Base-by-base conservation (phyloP, 2,888 invertebrate species). In the Isotomurus palustris region DNA sequence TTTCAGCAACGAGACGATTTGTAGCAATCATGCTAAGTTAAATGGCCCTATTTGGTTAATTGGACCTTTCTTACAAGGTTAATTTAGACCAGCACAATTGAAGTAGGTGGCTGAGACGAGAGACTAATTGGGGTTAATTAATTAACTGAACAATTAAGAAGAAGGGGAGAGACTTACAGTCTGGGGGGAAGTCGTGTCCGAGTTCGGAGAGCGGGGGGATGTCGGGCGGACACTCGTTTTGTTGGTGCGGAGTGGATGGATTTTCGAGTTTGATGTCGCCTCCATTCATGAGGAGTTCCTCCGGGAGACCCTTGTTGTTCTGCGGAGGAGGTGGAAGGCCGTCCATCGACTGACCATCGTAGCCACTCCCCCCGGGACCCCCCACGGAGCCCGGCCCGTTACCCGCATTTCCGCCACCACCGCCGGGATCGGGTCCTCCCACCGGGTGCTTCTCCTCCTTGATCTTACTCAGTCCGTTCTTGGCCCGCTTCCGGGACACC, bases 251-350 rank as follows among this genome's bases (percentile, higher is more conserved):
- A n/a, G 71, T 71, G 40, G 68, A 66, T 35, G 71, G 69, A 47
- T 69, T 68, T 47, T 71, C 71, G 22, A 68, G 40, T 43, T 71
- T 69, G 38, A 71, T 69, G 62, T 71, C 71, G 54, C 64, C 62
- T 52, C 71, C 71, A 54, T 71, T 71, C 66, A 71, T 66, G 64
- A 71, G 62, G 28, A 69, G 63, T 40, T 71, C 71, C 40, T 71
- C 69, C 29, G 59, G 66, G 43, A 67, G 66, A 52, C 66, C 66
- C 44, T 65, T 64, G 47, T 54, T 61, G 17, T 52, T 56, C 4
- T 61, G 64, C 27, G 63, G 61, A n/a, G 64, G 64, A 45, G 58
- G 62, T 2, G 56, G 56, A 32, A 59, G 56, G 14, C 67, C 66
- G 52, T 68, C 68, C 25, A 61, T 62, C 52, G 68, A 58, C 24